These are phyloP conservation scores for Ramphastos sulfuratus DNA, from an alignment of 2,113 vertebrate genomes.

Conservation along the genomic window DNA sequence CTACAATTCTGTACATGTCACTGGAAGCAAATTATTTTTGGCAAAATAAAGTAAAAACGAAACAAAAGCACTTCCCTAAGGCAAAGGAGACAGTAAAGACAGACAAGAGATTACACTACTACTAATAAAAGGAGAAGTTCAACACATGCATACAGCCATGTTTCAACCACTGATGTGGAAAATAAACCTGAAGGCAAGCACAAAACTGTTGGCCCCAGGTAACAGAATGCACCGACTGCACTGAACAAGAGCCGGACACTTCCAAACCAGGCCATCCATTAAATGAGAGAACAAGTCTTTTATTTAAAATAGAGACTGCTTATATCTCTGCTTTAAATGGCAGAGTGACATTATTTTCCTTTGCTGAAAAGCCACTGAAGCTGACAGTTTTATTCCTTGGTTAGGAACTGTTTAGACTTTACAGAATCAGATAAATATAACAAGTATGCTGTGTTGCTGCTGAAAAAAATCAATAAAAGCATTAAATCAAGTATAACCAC, in stretches of 20 bases:
- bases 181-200: neutral
- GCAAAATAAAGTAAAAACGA: neutral
- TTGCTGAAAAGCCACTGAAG: neutral
- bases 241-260: neutral
- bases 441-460: neutral
- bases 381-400: neutral
- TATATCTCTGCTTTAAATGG: neutral
- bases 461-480: neutral
- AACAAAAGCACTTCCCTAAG: neutral
- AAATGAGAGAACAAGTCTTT: neutral
- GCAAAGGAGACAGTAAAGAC: neutral
- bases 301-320: neutral
- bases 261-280: neutral
- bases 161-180: neutral
- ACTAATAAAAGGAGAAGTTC: neutral
- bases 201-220: neutral
- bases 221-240: neutral
- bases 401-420: neutral
- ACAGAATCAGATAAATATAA: neutral
- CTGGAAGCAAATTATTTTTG: neutral
- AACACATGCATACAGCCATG: neutral
- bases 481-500: neutral
- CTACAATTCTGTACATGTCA: neutral
- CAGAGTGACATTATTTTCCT: neutral
- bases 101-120: neutral